phyloP scores from a whole-genome alignment of 2,797 vertebrate genomes.

The Lithobates pipiens region DNA sequence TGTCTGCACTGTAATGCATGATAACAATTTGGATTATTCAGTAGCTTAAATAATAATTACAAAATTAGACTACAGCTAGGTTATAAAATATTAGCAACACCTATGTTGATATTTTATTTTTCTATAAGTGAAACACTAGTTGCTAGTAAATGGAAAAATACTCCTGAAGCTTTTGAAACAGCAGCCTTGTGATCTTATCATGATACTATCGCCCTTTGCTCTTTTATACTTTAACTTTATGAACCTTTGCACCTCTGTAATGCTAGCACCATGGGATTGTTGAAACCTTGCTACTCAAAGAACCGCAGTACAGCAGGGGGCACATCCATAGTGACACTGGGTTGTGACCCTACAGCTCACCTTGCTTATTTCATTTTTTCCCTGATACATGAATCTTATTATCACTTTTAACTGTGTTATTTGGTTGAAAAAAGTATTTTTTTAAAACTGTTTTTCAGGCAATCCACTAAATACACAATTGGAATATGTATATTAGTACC shows the following conservation, averaged over 20 bases:
- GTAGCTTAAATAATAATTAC: background rate
- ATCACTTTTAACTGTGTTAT: background rate
- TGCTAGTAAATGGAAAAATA: background rate
- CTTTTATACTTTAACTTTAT: slow-evolving; percentile 69
- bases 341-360: slow-evolving; percentile 70
- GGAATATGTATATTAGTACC: too few species aligned
- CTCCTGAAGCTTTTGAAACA: background rate
- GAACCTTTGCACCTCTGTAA: slow-evolving; percentile 80
- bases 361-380: slow-evolving; percentile 72
- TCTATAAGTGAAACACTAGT: background rate
- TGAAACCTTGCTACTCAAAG: slow-evolving; percentile 72
- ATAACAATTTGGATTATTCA: background rate
- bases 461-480: too few species aligned
- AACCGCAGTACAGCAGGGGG: slow-evolving; percentile 75
- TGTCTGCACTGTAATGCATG: too few species aligned
- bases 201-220: slow-evolving; percentile 69
- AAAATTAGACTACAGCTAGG: background rate
- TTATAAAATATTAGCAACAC: background rate
- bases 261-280: slow-evolving; percentile 78
- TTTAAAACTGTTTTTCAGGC: background rate
- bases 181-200: slow-evolving; percentile 73
- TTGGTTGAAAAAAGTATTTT: too few species aligned
- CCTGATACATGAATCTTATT: slow-evolving; percentile 5
- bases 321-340: slow-evolving; percentile 73
- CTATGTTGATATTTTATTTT: background rate